A percentile compares a stretch with the other conserved stretches of the same genome.
These are phyloP conservation scores for Orius insidiosus DNA, from an alignment of 1,140 invertebrate species.

Conservation along the genomic window DNA sequence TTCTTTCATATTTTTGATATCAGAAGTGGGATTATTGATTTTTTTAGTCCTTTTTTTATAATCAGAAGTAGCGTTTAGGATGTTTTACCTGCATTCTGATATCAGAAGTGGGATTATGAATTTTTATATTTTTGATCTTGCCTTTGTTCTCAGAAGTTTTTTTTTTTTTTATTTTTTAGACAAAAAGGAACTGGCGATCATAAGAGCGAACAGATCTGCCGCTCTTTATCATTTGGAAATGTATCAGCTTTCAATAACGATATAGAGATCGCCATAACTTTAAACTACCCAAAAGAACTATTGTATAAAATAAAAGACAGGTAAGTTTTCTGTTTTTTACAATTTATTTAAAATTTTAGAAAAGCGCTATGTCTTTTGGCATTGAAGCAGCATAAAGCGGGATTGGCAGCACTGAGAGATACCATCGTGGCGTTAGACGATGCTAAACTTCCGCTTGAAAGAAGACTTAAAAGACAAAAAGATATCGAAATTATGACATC, in stretches of 20 bases:
- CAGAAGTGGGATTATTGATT: too few relatives aligned
- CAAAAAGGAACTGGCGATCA: slow-evolving; percentile 43
- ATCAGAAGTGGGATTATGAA: too few relatives aligned
- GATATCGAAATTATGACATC: slow-evolving; percentile 55
- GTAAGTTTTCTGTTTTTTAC: too few relatives aligned
- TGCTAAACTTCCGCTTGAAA: slow-evolving; percentile 42
- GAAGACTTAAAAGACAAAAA: slow-evolving; percentile 40
- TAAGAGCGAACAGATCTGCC: slow-evolving; percentile 75
- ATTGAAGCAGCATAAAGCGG: slow-evolving; percentile 46
- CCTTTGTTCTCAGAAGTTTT: too few relatives aligned
- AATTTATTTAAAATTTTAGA: too few relatives aligned
- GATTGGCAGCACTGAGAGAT: slow-evolving; percentile 43
- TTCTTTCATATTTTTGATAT: not conserved
- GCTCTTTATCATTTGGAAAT: slow-evolving; percentile 61
- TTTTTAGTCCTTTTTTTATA: too few relatives aligned
- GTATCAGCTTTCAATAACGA: slow-evolving; percentile 49
- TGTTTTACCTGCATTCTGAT: too few relatives aligned
- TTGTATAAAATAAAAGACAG: slow-evolving; percentile 62
- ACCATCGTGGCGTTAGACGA: slow-evolving; percentile 44
- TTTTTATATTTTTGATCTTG: too few relatives aligned
- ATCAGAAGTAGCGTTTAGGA: too few relatives aligned
- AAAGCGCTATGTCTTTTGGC: slow-evolving; percentile 55
- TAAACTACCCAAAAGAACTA: slow-evolving; percentile 55
- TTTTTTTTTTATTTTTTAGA: too few relatives aligned
- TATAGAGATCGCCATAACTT: slow-evolving; percentile 44